Evolutionary conservation across 2,888 invertebrate genomes (phyloP), one percentile per base, ranked within the genome.

Genomic region (Caenorhabditis zanzibari): DNA sequence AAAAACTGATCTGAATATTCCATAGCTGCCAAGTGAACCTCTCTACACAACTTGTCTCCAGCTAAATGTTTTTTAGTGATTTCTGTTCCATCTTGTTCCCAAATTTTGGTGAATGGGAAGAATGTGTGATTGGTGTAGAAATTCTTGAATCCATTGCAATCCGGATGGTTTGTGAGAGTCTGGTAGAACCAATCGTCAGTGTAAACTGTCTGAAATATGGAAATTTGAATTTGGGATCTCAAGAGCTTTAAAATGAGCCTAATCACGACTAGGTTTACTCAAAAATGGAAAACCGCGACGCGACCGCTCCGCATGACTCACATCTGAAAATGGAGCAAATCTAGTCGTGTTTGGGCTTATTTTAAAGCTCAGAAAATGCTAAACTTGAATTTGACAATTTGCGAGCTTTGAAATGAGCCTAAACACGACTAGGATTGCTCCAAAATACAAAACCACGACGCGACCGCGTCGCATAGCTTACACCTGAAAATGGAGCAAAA

Each of bases 111-210:
- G 14, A 35, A 52, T 1, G 35, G 54, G n/a, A 35, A 52, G 54
- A 69, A 69, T 10, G 54, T 35, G 38, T 79, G 72, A 85, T 85
- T 85, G 64, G 58, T 26, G 19, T 32, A 32, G 14, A 26, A 84
- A 80, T 73, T 88, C 86, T 24, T 84, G 81, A 10, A 88, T 19
- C 88, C 88, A 14, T 61, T 44, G 38, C 88, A 88, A 14, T 61
- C 58, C 6, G 82, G 84, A 77, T 84, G 84, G 71, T 85, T 88
- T 54, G 24, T 58, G 1, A 88, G 79, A 12, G 79, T 81, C 16
- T 85, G 86, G 14, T 22, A 16, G 0, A 81, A 81, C 87, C 86
- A 88, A 47, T 88, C 88, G 38, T 88, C 87, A 2, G 76, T 73
- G 71, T 82, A 71, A 32, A 80, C 22, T 0, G 86, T 87, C 52